Evolutionary conservation across 1,140 invertebrate species (phyloP), one percentile per base, ranked within the genome.

Genomic region (Lepidurus couesii): DNA sequence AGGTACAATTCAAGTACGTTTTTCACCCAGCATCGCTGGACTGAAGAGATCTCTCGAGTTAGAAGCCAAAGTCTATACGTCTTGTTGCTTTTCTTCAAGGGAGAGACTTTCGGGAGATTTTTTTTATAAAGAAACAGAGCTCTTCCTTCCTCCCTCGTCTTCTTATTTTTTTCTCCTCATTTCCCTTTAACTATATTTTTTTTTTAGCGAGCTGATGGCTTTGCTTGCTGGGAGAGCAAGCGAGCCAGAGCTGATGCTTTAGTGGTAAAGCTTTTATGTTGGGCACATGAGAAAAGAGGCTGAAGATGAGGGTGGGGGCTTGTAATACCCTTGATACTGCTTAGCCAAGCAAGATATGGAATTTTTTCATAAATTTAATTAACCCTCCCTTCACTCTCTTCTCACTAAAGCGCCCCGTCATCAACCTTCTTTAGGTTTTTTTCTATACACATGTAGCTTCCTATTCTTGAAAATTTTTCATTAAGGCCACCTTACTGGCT

Each of bases 191-290:
- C 3, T 65, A 7, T 16, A n/a, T 65, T 65, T 65, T 65, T 21
- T 9, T 16, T 65, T 65, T 21, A 65, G 53, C 34, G 34, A 21
- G 21, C 53, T 65, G 53, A 65, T 65, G 53, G n/a, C 53, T 65
- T 65, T 65, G 53, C 16, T 21, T 21, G 53, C 16, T 7, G 53
- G n/a, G 6, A 65, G 53, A 21, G 5, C 16, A 9, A 16, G 13
- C 53, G 53, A 65, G 53, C 21, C 16, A 21, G 53, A 65, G 53
- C 13, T 65, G 6, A 65, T 65, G 53, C 53, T 65, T 65, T 65
- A 65, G 53, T 65, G 53, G 53, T 65, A 65, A 65, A 65, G 53
- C 53, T 65, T 65, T 65, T 65, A 65, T 65, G 53, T 65, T 65
- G 21, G 53, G 53, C 53, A 13, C 16, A 21, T 4, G 53, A 65